phyloP scores from a whole-genome alignment of 64 coral and sea anemone species.

The Montipora foliosa region DNA sequence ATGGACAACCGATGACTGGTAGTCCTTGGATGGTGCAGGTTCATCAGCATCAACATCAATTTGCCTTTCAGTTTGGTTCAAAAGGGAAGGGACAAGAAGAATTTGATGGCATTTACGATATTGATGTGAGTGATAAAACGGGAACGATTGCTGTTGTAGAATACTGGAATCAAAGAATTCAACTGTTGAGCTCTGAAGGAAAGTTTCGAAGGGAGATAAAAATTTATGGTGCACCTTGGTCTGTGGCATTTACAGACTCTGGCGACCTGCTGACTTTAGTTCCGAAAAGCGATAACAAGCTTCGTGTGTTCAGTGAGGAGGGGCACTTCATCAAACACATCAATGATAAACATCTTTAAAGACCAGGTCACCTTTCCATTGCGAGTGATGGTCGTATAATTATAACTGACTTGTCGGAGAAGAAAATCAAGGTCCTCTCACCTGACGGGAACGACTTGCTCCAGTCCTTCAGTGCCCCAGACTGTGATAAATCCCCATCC shows the following conservation, averaged over 20 bases:
- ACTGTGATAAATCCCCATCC: not conserved
- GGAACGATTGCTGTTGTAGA: constrained; percentile 24
- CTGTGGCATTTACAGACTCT: not conserved
- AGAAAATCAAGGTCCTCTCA: not conserved
- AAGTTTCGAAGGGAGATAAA: constrained; percentile 4
- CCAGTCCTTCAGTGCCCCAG: not conserved
- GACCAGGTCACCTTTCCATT: not conserved
- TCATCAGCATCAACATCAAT: not conserved
- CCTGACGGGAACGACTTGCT: not conserved
- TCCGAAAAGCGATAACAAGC: not conserved
- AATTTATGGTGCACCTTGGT: not conserved
- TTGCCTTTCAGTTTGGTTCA: constrained; percentile 21
- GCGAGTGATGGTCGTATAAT: constrained; percentile 13
- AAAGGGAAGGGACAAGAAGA: not conserved
- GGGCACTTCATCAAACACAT: constrained; percentile 2
- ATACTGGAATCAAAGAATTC: not conserved
- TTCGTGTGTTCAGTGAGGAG: constrained; percentile 11
- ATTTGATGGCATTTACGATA: not conserved
- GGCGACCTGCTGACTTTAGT: not conserved
- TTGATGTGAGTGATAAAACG: constrained; percentile 11
- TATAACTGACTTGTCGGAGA: not conserved
- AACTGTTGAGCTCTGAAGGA: constrained; percentile 16
- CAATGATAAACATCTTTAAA: not conserved
- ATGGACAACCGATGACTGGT: constrained; percentile 8
- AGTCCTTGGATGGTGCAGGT: constrained; percentile 2